These are phyloP conservation scores for Notodromas monacha DNA, from an alignment of 2,888 invertebrate genomes.

Conservation along the genomic window DNA sequence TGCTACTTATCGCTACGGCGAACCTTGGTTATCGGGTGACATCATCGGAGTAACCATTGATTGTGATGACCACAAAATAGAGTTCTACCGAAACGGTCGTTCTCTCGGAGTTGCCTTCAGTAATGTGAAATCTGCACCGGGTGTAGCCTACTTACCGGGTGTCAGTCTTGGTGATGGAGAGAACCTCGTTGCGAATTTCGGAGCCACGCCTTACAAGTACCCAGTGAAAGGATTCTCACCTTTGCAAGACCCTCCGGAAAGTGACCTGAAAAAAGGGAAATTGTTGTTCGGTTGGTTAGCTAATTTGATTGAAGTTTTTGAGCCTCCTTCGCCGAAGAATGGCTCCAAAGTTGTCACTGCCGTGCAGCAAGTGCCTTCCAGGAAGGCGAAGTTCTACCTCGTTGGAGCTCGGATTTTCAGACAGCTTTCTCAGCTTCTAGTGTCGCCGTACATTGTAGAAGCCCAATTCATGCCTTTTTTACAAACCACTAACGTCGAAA, in stretches of 20 bases:
- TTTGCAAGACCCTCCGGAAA: constrained; percentile 20
- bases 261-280: no score
- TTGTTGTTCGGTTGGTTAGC: no score
- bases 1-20: constrained; percentile 33
- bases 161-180: constrained; percentile 42
- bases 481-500: constrained; percentile 19
- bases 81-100: constrained; percentile 40
- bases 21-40: constrained; percentile 47
- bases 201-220: constrained; percentile 29
- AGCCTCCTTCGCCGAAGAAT: no score
- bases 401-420: constrained; percentile 19
- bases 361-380: no score
- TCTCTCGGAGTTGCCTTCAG: constrained; percentile 36
- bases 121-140: constrained; percentile 32
- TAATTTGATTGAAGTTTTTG: no score
- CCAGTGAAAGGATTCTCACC: constrained; percentile 31
- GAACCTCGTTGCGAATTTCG: constrained; percentile 42
- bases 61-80: constrained; percentile 30
- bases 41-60: constrained; percentile 41
- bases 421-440: constrained; percentile 25
- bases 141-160: constrained; percentile 42
- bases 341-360: no score
- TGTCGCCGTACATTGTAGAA: constrained; percentile 32
- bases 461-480: constrained; percentile 27
- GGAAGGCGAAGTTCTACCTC: constrained; percentile 5